Evolutionary conservation across 1,140 invertebrate genomes (phyloP).

Genomic region (Scaptomyza hsui): DNA sequence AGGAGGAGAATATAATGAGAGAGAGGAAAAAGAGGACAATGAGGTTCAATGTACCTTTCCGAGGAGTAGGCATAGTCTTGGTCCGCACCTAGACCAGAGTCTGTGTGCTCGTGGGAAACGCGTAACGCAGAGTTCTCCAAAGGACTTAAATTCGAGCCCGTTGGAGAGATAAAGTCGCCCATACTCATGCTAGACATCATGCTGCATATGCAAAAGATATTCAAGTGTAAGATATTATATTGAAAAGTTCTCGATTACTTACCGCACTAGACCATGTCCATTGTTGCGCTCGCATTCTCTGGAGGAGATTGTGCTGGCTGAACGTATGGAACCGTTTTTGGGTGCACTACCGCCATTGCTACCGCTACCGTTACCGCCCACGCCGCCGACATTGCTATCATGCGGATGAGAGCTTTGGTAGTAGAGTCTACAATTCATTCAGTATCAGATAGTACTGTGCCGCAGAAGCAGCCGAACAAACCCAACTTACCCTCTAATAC

Average conservation of each 20-base stretch:
- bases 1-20: too few species aligned
- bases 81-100: slow-evolving; percentile 88
- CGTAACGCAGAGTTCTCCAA: slow-evolving; percentile 85
- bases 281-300: slow-evolving; percentile 80
- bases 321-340: slow-evolving; percentile 82
- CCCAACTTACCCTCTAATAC: slow-evolving; percentile 74
- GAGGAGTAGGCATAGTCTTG: slow-evolving; percentile 88
- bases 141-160: slow-evolving; percentile 80
- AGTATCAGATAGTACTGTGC: slow-evolving; percentile 35
- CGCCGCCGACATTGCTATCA: slow-evolving; percentile 61
- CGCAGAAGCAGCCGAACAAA: slow-evolving; percentile 3
- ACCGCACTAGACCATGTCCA: slow-evolving; percentile 73
- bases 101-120: slow-evolving; percentile 88
- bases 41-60: slow-evolving; percentile 85
- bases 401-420: slow-evolving; percentile 82
- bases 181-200: slow-evolving; percentile 84
- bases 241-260: slow-evolving; percentile 23
- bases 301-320: slow-evolving; percentile 81
- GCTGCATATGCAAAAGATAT: slow-evolving; percentile 31
- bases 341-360: slow-evolving; percentile 53
- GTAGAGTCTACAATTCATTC: slow-evolving; percentile 70
- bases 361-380: slow-evolving; percentile 37
- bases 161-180: slow-evolving; percentile 83
- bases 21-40: too few species aligned
- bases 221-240: too few species aligned